Percentiles rank a stretch among this genome's conserved stretches.
Conservation (phyloP, 2,113 vertebrate species). For the Synchiropus splendidus region DNA sequence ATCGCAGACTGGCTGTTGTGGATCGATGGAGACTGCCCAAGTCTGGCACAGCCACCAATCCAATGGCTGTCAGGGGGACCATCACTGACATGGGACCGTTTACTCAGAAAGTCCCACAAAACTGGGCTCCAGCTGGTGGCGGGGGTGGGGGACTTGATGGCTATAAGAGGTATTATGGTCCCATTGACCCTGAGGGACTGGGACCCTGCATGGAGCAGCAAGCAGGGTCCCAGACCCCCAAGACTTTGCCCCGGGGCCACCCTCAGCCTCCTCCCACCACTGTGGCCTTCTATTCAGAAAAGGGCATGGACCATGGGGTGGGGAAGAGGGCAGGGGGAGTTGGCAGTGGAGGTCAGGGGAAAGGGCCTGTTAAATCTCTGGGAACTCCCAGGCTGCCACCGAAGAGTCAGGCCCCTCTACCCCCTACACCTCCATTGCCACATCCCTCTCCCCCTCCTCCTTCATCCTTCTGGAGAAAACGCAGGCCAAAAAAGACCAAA, state of each 20-base stretch:
- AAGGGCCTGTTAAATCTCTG: slow-evolving; percentile 67
- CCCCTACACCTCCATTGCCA: slow-evolving; percentile 72
- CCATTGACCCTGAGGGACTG: slow-evolving; percentile 86
- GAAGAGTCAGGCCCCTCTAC: slow-evolving; percentile 70
- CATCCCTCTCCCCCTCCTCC: slow-evolving; percentile 74
- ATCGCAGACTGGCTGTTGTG: slow-evolving; percentile 73
- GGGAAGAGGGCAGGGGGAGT: slow-evolving; percentile 71
- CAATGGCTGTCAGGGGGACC: slow-evolving; percentile 63
- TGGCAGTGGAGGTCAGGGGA: slow-evolving; percentile 70
- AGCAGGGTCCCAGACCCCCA: slow-evolving; percentile 73
- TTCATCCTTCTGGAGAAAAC: slow-evolving; percentile 72
- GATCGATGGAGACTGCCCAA: slow-evolving; percentile 84
- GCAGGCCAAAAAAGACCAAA: slow-evolving; percentile 68
- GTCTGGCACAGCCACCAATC: slow-evolving; percentile 66
- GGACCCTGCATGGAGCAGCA: slow-evolving; percentile 73
- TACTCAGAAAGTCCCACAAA: slow-evolving; percentile 62
- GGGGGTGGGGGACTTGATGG: slow-evolving; percentile 74
- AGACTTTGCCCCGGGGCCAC: slow-evolving; percentile 68
- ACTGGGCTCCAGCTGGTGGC: slow-evolving; percentile 60
- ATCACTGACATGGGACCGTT: slow-evolving; percentile 62
- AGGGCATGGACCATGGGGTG: slow-evolving; percentile 67
- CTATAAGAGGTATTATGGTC: slow-evolving; percentile 86
- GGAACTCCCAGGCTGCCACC: slow-evolving; percentile 68
- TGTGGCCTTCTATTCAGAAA: slow-evolving; percentile 71
- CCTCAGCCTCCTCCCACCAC: slow-evolving; percentile 65